A percentile compares a stretch with the other conserved stretches of the same genome.
These are phyloP conservation scores for Rhynchophorus ferrugineus DNA, from an alignment of 1,140 invertebrate species.

Conservation along the genomic window DNA sequence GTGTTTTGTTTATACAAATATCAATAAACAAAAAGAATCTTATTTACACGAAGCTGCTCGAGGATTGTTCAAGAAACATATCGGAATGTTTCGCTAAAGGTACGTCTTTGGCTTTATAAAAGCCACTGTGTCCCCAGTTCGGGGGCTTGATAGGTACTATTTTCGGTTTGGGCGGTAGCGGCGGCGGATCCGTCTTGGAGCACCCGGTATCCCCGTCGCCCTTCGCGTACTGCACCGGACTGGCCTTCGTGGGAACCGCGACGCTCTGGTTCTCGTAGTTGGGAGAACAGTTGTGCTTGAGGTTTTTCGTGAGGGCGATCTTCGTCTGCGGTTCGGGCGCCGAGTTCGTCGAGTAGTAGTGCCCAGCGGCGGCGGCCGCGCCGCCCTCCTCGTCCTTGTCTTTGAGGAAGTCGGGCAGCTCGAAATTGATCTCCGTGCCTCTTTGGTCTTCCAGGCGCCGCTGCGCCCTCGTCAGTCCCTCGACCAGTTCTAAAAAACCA, in stretches of 20 bases:
- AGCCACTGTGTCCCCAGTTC: constrained; percentile 45
- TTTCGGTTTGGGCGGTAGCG: constrained; percentile 52
- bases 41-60: constrained; percentile 52
- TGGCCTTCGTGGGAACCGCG: background rate
- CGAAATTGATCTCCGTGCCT: constrained; percentile 73
- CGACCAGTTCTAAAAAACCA: constrained; percentile 46
- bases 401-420: constrained; percentile 72
- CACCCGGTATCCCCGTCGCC: constrained; percentile 30
- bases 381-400: constrained; percentile 44
- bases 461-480: constrained; percentile 69
- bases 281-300: background rate
- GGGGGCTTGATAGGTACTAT: constrained; percentile 49
- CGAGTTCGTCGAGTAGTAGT: constrained; percentile 1
- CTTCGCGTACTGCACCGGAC: constrained; percentile 26
- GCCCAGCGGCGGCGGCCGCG: constrained; percentile 4
- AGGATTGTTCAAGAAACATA: constrained; percentile 53
- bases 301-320: constrained; percentile 8
- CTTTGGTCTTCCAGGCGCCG: constrained; percentile 72
- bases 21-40: constrained; percentile 3
- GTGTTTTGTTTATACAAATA: too few species aligned
- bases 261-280: constrained; percentile 29
- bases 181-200: constrained; percentile 41
- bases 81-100: constrained; percentile 29
- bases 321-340: constrained; percentile 6
- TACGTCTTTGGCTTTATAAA: constrained; percentile 31